These are phyloP conservation scores for Eumeta japonica DNA, from an alignment of 1,140 invertebrate genomes.

Conservation along the genomic window DNA sequence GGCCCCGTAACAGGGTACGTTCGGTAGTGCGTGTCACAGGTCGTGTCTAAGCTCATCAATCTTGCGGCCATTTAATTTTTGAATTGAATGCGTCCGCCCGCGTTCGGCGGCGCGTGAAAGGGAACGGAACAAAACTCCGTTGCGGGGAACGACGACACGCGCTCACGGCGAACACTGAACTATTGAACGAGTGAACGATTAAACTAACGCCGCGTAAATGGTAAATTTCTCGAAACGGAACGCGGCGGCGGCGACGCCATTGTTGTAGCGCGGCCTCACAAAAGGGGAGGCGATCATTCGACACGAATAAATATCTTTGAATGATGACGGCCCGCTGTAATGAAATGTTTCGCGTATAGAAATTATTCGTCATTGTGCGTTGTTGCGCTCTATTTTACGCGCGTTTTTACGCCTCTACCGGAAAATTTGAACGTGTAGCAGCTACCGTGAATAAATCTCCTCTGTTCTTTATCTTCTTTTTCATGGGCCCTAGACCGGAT, in stretches of 20 bases:
- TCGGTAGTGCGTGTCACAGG: slow-evolving; percentile 55
- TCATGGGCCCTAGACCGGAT: too few species aligned
- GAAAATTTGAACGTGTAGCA: too few species aligned
- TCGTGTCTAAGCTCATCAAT: slow-evolving; percentile 52
- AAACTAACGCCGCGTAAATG: slow-evolving; percentile 36
- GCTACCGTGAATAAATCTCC: too few species aligned
- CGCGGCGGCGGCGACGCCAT: slow-evolving; percentile 33
- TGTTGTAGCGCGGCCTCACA: slow-evolving; percentile 38
- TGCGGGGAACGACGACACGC: too few species aligned
- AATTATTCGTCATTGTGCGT: too few species aligned
- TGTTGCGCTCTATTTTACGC: too few species aligned
- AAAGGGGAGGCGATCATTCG: slow-evolving; percentile 57
- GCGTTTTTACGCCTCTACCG: too few species aligned
- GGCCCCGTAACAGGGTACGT: too few species aligned
- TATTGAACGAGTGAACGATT: slow-evolving; percentile 21
- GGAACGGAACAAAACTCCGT: neutral
- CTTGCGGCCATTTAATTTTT: slow-evolving; percentile 48
- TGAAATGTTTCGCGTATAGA: slow-evolving; percentile 51
- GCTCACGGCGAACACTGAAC: neutral
- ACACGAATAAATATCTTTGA: slow-evolving; percentile 56
- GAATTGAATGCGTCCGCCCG: slow-evolving; percentile 31
- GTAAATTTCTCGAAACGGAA: too few species aligned
- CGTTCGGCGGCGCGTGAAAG: too few species aligned
- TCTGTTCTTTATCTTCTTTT: too few species aligned
- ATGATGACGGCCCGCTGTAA: slow-evolving; percentile 45